phyloP scores from a whole-genome alignment of 2,888 invertebrate species.

The Liopterus haemorrhoidalis region DNA sequence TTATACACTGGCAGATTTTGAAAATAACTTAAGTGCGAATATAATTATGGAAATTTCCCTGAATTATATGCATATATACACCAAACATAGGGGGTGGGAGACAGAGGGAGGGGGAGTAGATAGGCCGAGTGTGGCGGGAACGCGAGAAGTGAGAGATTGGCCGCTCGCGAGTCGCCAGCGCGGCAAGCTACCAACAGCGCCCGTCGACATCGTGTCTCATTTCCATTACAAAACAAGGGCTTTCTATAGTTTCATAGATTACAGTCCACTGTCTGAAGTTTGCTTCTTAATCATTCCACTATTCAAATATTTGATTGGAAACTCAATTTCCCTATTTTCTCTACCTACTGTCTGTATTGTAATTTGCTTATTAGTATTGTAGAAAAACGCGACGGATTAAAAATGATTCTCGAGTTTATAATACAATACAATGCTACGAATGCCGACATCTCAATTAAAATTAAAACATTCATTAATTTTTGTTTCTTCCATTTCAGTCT shows the following conservation, averaged over 20 bases:
- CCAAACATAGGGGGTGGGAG: neutral
- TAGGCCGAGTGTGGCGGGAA: neutral
- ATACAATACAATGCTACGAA: no score
- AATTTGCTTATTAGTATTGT: no score
- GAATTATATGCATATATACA: conserved; percentile 22
- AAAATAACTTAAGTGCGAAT: conserved; percentile 45
- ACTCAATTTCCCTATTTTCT: neutral
- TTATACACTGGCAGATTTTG: conserved; percentile 47
- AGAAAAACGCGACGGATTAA: no score
- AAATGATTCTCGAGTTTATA: no score
- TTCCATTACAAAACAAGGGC: conserved; percentile 17
- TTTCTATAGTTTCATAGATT: conserved; percentile 10
- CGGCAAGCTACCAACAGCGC: conserved; percentile 1
- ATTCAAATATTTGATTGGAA: conserved; percentile 4
- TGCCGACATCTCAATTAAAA: no score
- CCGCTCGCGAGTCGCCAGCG: no score
- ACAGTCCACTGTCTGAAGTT: neutral
- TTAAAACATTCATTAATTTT: no score
- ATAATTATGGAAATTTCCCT: conserved; percentile 40
- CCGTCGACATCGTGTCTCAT: conserved; percentile 16
- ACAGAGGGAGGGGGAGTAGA: neutral
- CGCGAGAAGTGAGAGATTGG: neutral
- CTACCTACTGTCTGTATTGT: neutral
- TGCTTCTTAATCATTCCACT: neutral
- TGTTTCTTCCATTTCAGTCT: no score